Evolutionary conservation across 2,797 vertebrate genomes (phyloP).

Genomic region (Falco biarmicus): DNA sequence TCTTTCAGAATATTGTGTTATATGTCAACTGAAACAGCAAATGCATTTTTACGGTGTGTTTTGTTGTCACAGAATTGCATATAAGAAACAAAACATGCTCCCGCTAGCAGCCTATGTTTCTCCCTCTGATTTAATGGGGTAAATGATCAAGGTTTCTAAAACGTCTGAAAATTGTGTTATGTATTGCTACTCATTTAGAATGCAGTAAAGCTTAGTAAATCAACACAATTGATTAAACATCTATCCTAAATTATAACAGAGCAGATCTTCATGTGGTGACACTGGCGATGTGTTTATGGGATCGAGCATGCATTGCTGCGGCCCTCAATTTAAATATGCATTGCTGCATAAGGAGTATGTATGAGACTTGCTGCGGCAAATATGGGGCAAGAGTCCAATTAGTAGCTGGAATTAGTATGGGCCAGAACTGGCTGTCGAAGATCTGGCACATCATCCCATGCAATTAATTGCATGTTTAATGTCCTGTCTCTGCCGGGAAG

Average conservation of each 20-base stretch:
- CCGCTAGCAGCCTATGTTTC: neutral
- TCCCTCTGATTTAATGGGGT: constrained; percentile 39
- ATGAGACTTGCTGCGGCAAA: neutral
- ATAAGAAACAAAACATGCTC: neutral
- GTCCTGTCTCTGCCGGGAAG: neutral
- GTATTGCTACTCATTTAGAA: constrained; percentile 19
- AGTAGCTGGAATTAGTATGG: neutral
- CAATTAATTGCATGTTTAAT: neutral
- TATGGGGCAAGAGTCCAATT: neutral
- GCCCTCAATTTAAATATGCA: neutral
- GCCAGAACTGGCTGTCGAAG: neutral
- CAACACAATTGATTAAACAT: constrained; percentile 37
- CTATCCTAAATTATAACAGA: constrained; percentile 1
- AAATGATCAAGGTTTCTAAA: constrained; percentile 44
- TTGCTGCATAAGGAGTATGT: neutral
- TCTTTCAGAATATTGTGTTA: constrained; percentile 1
- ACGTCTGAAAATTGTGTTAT: neutral
- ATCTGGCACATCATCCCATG: neutral
- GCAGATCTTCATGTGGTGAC: neutral
- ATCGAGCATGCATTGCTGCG: neutral
- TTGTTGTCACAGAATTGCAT: constrained; percentile 45
- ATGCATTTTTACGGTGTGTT: constrained; percentile 48
- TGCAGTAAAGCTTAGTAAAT: constrained; percentile 19
- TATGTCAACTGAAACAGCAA: constrained; percentile 32
- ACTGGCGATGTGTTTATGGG: neutral